These are phyloP conservation scores for Drosophila pseudotalamancana DNA, from an alignment of 2,888 invertebrate species.

Conservation along the genomic window DNA sequence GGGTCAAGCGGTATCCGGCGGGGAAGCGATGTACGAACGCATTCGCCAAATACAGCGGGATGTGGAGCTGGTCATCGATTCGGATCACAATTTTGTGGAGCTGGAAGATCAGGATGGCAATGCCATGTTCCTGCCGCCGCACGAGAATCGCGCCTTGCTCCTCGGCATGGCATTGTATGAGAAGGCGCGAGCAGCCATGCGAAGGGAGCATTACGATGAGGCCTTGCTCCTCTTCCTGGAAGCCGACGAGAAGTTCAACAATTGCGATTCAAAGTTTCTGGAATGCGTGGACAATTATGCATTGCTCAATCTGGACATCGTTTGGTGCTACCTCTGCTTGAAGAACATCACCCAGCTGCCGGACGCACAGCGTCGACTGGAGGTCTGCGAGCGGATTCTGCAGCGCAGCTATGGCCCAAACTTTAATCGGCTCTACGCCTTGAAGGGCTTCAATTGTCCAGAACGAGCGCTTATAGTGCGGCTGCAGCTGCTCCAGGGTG, in stretches of 20 bases:
- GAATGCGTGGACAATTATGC: conserved; percentile 93
- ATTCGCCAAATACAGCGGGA: conserved; percentile 86
- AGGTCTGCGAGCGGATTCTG: conserved; percentile 88
- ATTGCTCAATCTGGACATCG: conserved; percentile 92
- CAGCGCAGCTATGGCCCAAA: conserved; percentile 88
- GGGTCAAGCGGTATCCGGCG: conserved; percentile 81
- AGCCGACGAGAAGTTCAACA: conserved; percentile 89
- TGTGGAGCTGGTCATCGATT: conserved; percentile 86
- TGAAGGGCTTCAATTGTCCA: conserved; percentile 86
- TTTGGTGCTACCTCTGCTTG: conserved; percentile 94
- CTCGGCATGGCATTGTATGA: conserved; percentile 92
- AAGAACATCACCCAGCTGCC: conserved; percentile 88
- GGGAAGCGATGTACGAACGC: conserved; percentile 86
- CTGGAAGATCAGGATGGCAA: conserved; percentile 92
- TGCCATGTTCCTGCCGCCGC: conserved; percentile 88
- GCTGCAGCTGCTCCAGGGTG: conserved; percentile 91
- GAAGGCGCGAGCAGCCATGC: conserved; percentile 90
- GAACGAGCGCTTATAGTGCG: conserved; percentile 91
- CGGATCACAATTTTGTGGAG: conserved; percentile 83
- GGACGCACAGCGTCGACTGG: conserved; percentile 89
- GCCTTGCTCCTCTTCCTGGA: conserved; percentile 91
- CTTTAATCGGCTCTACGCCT: conserved; percentile 86
- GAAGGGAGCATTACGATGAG: conserved; percentile 87
- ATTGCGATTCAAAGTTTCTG: conserved; percentile 84
- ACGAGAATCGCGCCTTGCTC: conserved; percentile 89